Evolutionary conservation across 2,113 vertebrate species (phyloP).

Genomic region (Amazona guildingii): DNA sequence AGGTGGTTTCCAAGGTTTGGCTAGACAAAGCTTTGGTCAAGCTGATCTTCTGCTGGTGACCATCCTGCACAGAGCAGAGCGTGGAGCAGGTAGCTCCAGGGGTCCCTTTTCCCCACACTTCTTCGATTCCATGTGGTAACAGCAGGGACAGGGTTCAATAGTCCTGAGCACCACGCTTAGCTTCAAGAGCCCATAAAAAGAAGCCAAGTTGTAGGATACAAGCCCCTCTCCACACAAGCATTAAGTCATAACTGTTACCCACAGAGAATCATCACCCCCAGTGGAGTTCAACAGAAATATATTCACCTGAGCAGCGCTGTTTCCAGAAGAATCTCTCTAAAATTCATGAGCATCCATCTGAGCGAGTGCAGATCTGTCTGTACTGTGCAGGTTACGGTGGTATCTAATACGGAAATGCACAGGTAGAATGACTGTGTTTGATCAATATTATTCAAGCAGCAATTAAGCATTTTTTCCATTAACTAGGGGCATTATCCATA

Average conservation of each 20-base stretch:
- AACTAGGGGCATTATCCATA: constrained; percentile 26
- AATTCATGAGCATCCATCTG: neutral
- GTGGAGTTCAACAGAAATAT: neutral
- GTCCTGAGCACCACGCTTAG: neutral
- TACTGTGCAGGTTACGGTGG: neutral
- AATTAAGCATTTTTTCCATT: constrained; percentile 53
- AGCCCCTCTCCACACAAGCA: neutral
- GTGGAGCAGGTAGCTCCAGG: neutral
- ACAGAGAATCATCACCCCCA: neutral
- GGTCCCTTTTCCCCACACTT: neutral
- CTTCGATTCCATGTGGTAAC: neutral
- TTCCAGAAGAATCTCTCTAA: neutral
- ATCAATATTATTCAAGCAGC: constrained; percentile 35
- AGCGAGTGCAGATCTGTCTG: neutral
- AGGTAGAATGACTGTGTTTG: neutral
- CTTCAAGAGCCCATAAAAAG: neutral
- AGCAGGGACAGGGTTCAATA: neutral
- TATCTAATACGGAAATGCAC: neutral
- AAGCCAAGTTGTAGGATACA: neutral
- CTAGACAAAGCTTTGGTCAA: neutral
- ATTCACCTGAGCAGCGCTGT: neutral
- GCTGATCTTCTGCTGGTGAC: neutral
- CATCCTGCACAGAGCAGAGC: neutral
- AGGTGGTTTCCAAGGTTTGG: neutral
- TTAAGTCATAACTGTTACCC: neutral